Base-by-base conservation (phyloP, 1,140 invertebrate genomes). In the Parasteatoda tepidariorum region DNA sequence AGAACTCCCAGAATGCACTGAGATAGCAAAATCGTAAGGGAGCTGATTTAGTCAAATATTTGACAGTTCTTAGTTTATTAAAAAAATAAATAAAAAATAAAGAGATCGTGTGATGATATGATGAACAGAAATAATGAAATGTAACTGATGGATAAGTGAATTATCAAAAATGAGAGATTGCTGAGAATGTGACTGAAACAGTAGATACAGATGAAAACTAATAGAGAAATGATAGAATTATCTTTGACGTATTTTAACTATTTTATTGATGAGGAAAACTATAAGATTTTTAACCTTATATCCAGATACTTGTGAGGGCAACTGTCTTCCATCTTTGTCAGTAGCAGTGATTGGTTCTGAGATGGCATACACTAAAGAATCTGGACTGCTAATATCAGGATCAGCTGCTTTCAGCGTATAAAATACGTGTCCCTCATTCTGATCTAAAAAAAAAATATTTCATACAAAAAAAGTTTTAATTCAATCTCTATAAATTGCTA, bases 351-450 rank as follows among this genome's bases (percentile, higher is more conserved):
- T 93, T 26, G 92, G 92, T 85, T 94, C 93, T 7, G 92, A 92
- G 59, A 94, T 91, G 0, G 92, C 92, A 85, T 92, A 97, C 85
- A 93, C 91, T 18, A 97, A 88, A 6, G 93, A 92, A 61, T 93
- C 92, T 2, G 91, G 90, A 59, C 91, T 91, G 75, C 85, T 86
- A 31, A 94, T 93, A 89, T 97, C 96, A 0, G 94, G 94, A 90
- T 97, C 96, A 33, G 92, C 90, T 0, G 95, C 95, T 64, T 92
- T 90, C 22, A 97, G 87, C 2, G 91, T 92, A 62, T 95, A 92
- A 13, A 98, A 92, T 38, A 93, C 88, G 5, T 92, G 93, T 1
- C 94, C 95, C 0, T 93, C 88, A 0, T 92, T 89, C 0, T 93
- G 94, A 88, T 96, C 94, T 87, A 71, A 76, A 87, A 86, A 48